These are phyloP conservation scores for Andrena chrysosceles DNA, from an alignment of 2,888 invertebrate genomes.

Conservation along the genomic window DNA sequence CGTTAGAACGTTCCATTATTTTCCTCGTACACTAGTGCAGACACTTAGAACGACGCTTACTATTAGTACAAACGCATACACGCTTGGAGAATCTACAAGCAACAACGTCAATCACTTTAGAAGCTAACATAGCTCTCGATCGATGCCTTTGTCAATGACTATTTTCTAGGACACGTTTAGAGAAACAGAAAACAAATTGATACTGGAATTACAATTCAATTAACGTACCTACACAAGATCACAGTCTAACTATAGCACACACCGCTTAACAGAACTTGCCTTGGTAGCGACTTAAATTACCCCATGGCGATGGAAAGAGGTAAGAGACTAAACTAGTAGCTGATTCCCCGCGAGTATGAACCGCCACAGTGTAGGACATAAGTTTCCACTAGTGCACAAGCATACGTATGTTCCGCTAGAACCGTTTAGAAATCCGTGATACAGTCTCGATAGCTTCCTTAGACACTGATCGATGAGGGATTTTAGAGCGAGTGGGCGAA, in stretches of 20 bases:
- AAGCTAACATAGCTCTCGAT: too few species aligned
- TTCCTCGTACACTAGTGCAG: not conserved
- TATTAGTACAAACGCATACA: not conserved
- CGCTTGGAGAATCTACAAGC: not conserved
- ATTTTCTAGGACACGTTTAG: too few species aligned
- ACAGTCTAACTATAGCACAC: not conserved
- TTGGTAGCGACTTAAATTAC: slow-evolving; percentile 41
- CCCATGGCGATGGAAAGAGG: slow-evolving; percentile 46
- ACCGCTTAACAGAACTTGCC: slow-evolving; percentile 38
- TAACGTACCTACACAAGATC: not conserved
- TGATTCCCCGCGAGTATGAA: slow-evolving; percentile 53
- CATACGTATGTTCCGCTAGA: slow-evolving; percentile 55
- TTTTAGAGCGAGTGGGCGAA: not conserved
- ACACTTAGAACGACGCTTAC: not conserved
- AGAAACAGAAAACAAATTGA: too few species aligned
- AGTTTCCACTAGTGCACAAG: slow-evolving; percentile 58
- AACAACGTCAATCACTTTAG: too few species aligned
- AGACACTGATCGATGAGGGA: not conserved
- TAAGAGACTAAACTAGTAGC: slow-evolving; percentile 54
- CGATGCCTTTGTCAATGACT: too few species aligned
- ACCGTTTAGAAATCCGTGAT: slow-evolving; percentile 29
- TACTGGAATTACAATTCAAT: not conserved
- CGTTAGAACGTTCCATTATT: not conserved
- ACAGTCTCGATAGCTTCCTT: slow-evolving; percentile 27
- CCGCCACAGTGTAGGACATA: slow-evolving; percentile 53